Percentiles rank a stretch among this genome's conserved stretches.
These are phyloP conservation scores for Trachelus troglodyta DNA, from an alignment of 2,888 invertebrate species.

Conservation along the genomic window DNA sequence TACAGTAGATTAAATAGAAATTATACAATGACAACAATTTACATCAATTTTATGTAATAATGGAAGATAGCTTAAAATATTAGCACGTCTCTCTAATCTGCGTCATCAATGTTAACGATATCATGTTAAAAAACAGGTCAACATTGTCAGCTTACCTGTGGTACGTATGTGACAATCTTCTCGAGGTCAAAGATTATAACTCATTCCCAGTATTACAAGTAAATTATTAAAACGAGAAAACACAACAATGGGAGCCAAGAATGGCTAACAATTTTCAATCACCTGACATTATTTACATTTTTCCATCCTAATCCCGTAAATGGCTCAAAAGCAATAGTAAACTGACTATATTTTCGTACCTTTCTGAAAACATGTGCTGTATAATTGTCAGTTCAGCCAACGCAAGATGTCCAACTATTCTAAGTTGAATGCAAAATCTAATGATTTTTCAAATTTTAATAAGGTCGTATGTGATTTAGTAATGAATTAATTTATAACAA, in stretches of 20 bases:
- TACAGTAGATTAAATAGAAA: background rate
- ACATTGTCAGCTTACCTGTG: background rate
- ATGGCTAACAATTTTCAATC: conserved; percentile 15
- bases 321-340: background rate
- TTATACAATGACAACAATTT: background rate
- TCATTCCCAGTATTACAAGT: background rate
- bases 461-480: background rate
- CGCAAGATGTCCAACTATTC: too few species aligned
- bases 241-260: background rate
- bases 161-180: background rate
- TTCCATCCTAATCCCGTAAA: conserved; percentile 16
- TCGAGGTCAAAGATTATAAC: background rate
- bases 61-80: background rate
- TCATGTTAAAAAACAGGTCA: background rate
- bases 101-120: background rate
- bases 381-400: too few species aligned
- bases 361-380: too few species aligned
- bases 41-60: background rate
- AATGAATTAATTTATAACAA: background rate
- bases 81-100: background rate
- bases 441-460: background rate
- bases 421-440: background rate
- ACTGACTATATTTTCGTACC: too few species aligned
- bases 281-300: conserved; percentile 44
- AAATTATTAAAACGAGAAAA: background rate